Evolutionary conservation across 2,888 invertebrate genomes (phyloP), one percentile per base, ranked within the genome.

Genomic region (Rhaphigaster nebulosa): DNA sequence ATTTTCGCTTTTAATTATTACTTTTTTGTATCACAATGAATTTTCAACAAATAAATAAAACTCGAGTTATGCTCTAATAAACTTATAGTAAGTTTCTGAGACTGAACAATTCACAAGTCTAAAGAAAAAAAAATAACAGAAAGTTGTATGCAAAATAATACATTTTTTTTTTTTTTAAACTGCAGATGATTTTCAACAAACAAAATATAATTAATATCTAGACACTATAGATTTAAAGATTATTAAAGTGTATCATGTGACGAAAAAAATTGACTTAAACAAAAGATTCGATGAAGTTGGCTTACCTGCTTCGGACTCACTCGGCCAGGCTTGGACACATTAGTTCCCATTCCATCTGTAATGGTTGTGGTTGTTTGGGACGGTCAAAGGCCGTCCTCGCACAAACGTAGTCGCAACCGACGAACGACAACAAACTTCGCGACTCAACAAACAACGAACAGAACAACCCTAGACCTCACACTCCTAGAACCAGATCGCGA

Each of bases 311-410:
- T 70, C 20, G 90, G 92, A 94, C 94, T 94, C 93, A 94, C 94
- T 93, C 94, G 56, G 93, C 94, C 94, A 92, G 94, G 92, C 93
- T 94, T 94, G 92, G 94, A 94, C 93, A 94, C 93, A 93, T 94
- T 94, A 93, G 94, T 94, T 93, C 94, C 94, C 94, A 94, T 94
- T 94, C 94, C 92, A 92, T 92, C 92, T 91, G 92, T 91, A 89
- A 90, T 84, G 84, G 26, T n/a, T 8, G 84, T 60, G 54, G 34
- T 87, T 41, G 26, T 45, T 38, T 84, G 45, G 84, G 84, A 84
- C 84, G 84, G 84, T 84, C 84, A 50, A 18, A 84, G 45, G 84
- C 84, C 84, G 84, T 45, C 84, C 84, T 50, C 45, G 20, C 84
- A 50, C 70, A 88, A 38, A 60, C 2, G 1, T 34, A 23, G 56